Conservation (phyloP, 2,113 vertebrate species). For the Pterocles orientalis region DNA sequence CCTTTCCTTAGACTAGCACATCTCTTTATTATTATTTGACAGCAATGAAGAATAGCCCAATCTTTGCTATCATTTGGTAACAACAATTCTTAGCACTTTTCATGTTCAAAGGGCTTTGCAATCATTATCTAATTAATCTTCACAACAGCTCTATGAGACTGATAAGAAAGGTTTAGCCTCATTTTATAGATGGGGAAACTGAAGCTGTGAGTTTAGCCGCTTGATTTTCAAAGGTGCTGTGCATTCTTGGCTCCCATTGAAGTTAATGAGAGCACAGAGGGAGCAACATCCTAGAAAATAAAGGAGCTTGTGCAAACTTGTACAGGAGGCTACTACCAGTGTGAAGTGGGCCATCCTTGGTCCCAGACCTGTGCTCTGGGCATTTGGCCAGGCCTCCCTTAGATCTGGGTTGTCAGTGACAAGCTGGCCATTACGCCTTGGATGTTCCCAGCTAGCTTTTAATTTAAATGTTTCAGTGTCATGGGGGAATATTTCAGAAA, state of each 20-base stretch:
- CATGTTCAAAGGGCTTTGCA: constrained; percentile 44
- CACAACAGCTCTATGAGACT: constrained; percentile 46
- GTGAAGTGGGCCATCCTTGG: neutral
- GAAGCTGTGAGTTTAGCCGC: constrained; percentile 45
- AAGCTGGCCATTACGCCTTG: neutral
- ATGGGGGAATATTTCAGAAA: neutral
- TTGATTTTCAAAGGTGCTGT: constrained; percentile 64
- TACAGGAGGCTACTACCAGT: neutral
- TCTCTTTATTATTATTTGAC: constrained; percentile 68
- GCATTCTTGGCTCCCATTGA: constrained; percentile 44
- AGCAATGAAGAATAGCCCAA: constrained; percentile 67
- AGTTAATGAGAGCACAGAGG: constrained; percentile 18
- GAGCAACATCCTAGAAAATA: constrained; percentile 24
- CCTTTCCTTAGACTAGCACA: constrained; percentile 59
- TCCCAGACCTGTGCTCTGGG: neutral
- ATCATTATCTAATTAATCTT: constrained; percentile 73
- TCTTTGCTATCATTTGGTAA: constrained; percentile 64
- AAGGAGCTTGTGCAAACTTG: neutral
- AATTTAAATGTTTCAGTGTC: neutral
- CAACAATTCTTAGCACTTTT: constrained; percentile 66
- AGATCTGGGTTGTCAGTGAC: neutral
- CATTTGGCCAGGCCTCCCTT: neutral
- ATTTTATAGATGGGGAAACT: constrained; percentile 49
- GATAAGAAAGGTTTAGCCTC: constrained; percentile 56
- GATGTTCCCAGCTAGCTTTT: neutral